Base-by-base conservation (phyloP, 2,888 invertebrate species). In the Cenopis cana region DNA sequence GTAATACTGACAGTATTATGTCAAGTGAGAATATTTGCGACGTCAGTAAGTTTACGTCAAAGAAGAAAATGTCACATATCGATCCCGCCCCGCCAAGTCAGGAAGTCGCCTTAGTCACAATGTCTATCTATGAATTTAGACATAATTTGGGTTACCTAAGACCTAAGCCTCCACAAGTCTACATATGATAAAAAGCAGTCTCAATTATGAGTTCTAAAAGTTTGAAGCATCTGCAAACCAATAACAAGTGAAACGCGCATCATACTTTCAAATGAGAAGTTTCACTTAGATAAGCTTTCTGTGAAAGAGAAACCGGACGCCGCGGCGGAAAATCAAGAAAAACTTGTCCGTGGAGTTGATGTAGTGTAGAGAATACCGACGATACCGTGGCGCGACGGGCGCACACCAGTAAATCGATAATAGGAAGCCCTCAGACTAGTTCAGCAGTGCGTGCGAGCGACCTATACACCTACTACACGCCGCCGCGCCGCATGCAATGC, bases 401-500 rank as follows among this genome's bases (percentile, higher is more conserved):
- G 85, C 84, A 87, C 87, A 87, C 88, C 91, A 89, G 71, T 90
- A 89, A 91, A 91, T 93, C 92, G 92, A 93, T 93, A 91, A 89
- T 90, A 90, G 91, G 93, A 91, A 92, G 88, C 90, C 91, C 91
- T 91, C 90, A 89, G 92, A 92, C 87, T 93, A 93, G 93, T 91
- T 93, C 92, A 93, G 90, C 91, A 91, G 93, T 93, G 93, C 93
- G 92, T 92, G 92, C 90, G 85, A 89, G 86, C 93, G 93, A 93
- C 93, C 93, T 90, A 92, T 89, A 92, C 91, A 92, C 91, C 89
- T 89, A 91, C 91, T 85, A 85, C 67, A 67, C 54, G 61, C 56
- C 71, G 71, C 83, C 83, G 82, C 84, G 81, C 83, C 85, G 86
- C 86, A 87, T 89, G 91, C 91, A 88, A 91, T 91, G 91, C 93